Conservation (phyloP, 92 coral and sea anemone species). For the Blastomussa wellsi region DNA sequence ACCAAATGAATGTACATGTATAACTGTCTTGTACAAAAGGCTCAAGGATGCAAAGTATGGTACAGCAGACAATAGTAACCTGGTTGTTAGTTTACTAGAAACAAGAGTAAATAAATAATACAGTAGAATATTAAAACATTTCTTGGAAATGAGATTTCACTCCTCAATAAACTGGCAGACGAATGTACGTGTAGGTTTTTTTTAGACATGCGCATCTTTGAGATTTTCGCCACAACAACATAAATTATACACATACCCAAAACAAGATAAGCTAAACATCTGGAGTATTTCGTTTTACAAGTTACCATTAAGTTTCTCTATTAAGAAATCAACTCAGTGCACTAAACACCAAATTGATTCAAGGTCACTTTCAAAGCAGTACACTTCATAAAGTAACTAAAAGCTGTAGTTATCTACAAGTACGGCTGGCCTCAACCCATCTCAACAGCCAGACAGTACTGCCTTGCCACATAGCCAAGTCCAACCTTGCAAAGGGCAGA, state of each 20-base stretch:
- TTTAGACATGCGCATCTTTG: not conserved
- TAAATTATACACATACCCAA: no score
- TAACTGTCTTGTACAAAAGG: not conserved
- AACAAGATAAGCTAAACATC: not conserved
- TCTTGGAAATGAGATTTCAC: not conserved
- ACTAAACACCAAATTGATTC: not conserved
- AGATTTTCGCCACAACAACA: no score
- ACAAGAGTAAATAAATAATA: not conserved
- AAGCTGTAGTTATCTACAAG: not conserved
- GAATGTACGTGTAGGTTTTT: not conserved
- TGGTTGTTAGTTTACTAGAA: not conserved
- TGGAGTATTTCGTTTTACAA: not conserved
- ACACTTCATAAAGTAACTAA: not conserved
- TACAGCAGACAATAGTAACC: not conserved
- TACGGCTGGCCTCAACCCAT: constrained; percentile 12
- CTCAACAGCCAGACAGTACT: constrained; percentile 67
- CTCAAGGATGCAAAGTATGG: not conserved
- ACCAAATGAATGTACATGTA: not conserved
- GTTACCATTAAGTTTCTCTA: not conserved
- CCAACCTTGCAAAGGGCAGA: constrained; percentile 77
- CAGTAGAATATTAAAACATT: not conserved
- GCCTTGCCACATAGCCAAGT: constrained; percentile 76
- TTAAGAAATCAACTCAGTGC: not conserved
- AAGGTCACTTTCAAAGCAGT: not conserved
- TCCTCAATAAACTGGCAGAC: not conserved